Percentiles rank a stretch among this genome's conserved stretches.
Conservation (phyloP, 2,797 vertebrate species). For the Gallinago solitaria region DNA sequence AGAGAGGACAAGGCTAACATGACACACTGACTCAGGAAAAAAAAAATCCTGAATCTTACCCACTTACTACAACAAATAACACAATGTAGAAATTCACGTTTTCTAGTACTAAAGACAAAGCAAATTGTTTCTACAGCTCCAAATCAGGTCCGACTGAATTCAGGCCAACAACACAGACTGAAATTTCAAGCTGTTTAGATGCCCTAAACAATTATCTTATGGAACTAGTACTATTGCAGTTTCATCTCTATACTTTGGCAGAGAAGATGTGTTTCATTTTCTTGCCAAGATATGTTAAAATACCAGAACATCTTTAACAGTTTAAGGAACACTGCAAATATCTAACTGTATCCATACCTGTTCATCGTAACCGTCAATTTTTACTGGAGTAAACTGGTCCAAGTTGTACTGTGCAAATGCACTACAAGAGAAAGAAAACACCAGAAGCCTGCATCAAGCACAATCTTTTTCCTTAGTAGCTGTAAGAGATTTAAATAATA, state of each 20-base stretch:
- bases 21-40: neutral
- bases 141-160: neutral
- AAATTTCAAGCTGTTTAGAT: neutral
- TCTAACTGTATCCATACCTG: constrained; percentile 80
- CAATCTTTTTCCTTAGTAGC: neutral
- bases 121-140: neutral
- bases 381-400: constrained; percentile 98
- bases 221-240: neutral
- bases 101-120: neutral
- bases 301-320: neutral
- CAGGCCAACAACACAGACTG: neutral
- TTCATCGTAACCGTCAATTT: constrained; percentile 92
- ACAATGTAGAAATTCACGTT: neutral
- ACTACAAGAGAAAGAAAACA: constrained; percentile 73
- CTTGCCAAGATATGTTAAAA: neutral
- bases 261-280: neutral
- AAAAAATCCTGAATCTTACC: neutral
- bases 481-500: neutral
- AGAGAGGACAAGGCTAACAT: neutral
- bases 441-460: neutral
- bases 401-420: constrained; percentile 98
- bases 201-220: neutral
- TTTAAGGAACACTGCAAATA: neutral
- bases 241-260: neutral
- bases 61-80: neutral